Conservation (phyloP, 2,888 invertebrate genomes). For the Drosophila sordidapex region DNA sequence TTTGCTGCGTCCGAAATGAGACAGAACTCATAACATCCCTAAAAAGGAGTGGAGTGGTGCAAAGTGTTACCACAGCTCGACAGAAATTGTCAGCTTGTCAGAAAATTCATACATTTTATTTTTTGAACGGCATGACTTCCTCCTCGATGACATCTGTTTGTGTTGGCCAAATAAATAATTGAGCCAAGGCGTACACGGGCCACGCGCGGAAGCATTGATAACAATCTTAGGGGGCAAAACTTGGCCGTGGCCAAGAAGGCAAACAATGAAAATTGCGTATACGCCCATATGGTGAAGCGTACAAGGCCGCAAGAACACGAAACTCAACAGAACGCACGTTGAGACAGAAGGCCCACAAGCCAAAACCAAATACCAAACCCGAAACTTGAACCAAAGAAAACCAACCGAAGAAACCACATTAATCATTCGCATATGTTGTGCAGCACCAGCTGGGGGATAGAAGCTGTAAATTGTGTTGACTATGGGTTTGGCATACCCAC, state of each 20-base stretch:
- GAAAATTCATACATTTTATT: neutral
- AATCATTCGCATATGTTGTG: constrained; percentile 68
- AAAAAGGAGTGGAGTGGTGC: neutral
- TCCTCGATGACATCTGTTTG: constrained; percentile 32
- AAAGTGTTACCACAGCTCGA: constrained; percentile 15
- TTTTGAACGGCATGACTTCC: constrained; percentile 9
- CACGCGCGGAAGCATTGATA: constrained; percentile 43
- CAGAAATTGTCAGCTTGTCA: constrained; percentile 13
- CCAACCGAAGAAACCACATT: constrained; percentile 63
- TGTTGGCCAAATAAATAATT: constrained; percentile 58
- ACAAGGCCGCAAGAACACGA: constrained; percentile 30
- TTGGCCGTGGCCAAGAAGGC: constrained; percentile 25
- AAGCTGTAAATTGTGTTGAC: constrained; percentile 29
- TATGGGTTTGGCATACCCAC: constrained; percentile 18
- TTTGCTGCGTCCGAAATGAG: constrained; percentile 18
- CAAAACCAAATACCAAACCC: neutral
- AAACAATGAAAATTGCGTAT: constrained; percentile 65
- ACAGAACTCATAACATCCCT: neutral
- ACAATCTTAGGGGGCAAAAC: constrained; percentile 27
- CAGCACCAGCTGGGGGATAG: constrained; percentile 23
- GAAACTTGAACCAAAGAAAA: constrained; percentile 34
- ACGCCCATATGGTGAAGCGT: constrained; percentile 37
- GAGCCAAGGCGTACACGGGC: constrained; percentile 23
- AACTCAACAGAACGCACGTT: constrained; percentile 5
- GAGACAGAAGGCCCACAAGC: neutral